Evolutionary conservation across 2,113 vertebrate genomes (phyloP), one percentile per base, ranked within the genome.

Genomic region (Paracyprichromis sp.): DNA sequence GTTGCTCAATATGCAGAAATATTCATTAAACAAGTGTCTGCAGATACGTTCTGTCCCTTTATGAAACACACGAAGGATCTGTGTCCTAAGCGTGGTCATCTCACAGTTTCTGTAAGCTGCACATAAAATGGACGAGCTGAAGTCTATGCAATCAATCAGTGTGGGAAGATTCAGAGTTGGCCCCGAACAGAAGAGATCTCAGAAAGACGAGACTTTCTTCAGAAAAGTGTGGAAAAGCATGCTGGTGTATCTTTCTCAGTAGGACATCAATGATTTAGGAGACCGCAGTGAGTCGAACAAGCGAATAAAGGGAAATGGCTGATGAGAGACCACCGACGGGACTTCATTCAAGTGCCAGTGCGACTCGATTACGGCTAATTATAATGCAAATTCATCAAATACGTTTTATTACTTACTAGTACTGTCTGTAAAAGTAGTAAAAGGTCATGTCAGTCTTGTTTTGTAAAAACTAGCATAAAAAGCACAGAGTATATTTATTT

Each of bases 301-400:
- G 69, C n/a, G 4, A 2, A 7, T 45, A 10, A 45, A 7, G 1
- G 40, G 14, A 73, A 45, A 17, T 1, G 3, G 8, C 1, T 16
- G 21, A 45, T 9, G 9, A 45, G 21, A 45, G 12, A 26, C 21
- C 21, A 1, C 21, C 5, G 24, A 17, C 2, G 4, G 45, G 2
- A 73, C 69, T 45, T 40, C 10, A 66, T 38, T 38, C 34, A 21
- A 40, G 79, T 0, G 34, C 79, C 12, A 40, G 21, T 21, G 13
- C 9, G n/a, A 57, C 34, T 57, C 21, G 14, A 29, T 56, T 19
- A 5, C 1, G n/a, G 47, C 26, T 34, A 11, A 50, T 9, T 7
- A 12, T 40, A 16, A 16, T 17, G n/a, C 13, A 9, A 71, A 43
- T 43, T 43, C 66, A 16, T 26, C 4, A 26, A 5, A 16, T 73